Evolutionary conservation across 2,797 vertebrate genomes (phyloP), one percentile per base, ranked within the genome.

Genomic region (Jordanella pulchra): DNA sequence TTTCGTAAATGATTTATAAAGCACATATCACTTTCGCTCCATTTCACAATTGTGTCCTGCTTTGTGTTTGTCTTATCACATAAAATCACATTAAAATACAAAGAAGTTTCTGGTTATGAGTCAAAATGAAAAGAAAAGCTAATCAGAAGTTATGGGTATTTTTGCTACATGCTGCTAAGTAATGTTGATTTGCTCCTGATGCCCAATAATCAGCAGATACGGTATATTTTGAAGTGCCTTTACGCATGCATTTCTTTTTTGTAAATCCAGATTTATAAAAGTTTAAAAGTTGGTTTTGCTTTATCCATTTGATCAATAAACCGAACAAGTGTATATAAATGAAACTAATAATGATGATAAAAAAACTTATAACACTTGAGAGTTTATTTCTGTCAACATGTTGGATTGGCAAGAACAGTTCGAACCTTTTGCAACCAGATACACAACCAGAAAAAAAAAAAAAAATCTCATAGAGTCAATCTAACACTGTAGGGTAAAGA

Each of bases 371-470:
- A 65, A 68, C 79, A 77, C 71, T 65, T 75, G 45, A 85, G 61
- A 35, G 65, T 90, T 93, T 82, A 91, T 90, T 91, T 91, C 73
- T 84, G 71, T 88, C 86, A 89, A 89, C 85, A 90, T 84, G 82
- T 90, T 92, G 81, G 87, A 74, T 87, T 89, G 77, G 92, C 87
- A 94, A 94, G 93, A 94, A 94, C 92, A 94, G 91, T 88, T 92
- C 91, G 84, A 92, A 90, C 91, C 87, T 86, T 90, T 94, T 90
- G 89, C 90, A 92, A 92, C 84, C 90, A 92, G 90, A 91, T 86
- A 89, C 87, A 92, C 88, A 92, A 89, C 73, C 79, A 67, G 73
- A 92, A 44, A 28, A 87, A 74, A 44, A 28, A 87, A 74, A 84
- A 84, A 69, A 89, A 80, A 88, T 76, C 82, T 80, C 76, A 83